phyloP scores from a whole-genome alignment of 2,797 vertebrate genomes.

The Rhynchotus rufescens region DNA sequence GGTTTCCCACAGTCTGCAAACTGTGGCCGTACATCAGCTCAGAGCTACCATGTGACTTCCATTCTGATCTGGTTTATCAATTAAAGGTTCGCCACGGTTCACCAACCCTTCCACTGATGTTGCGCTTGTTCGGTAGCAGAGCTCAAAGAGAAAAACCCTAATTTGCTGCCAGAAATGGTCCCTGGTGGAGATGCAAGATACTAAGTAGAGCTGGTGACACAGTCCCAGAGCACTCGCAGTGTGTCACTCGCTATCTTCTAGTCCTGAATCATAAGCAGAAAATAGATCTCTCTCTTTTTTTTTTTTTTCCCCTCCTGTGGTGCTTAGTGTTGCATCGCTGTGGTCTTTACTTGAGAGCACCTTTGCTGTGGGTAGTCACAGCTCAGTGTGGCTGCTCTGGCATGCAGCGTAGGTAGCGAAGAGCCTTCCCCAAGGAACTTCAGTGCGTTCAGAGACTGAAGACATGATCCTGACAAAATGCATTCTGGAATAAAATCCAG shows the following conservation, averaged over 20 bases:
- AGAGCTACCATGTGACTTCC: not conserved
- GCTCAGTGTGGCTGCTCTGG: not conserved
- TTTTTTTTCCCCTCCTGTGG: not conserved
- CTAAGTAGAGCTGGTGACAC: not conserved
- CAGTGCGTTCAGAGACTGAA: not conserved
- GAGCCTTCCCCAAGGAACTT: not conserved
- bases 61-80: slow-evolving; percentile 15
- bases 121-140: not conserved
- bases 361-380: not conserved
- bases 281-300: not conserved
- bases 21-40: not conserved
- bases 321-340: not conserved
- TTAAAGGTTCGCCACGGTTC: not conserved
- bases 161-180: not conserved
- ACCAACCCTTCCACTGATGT: rapidly evolving
- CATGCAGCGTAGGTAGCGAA: rapidly evolving
- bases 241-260: not conserved
- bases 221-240: not conserved
- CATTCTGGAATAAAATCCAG: slow-evolving; percentile 34
- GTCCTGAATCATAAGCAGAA: not conserved
- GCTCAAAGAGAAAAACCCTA: not conserved
- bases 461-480: not conserved
- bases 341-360: not conserved
- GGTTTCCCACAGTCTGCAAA: slow-evolving; percentile 28
- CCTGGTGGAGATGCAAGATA: not conserved